Evolutionary conservation across 2,888 invertebrate genomes (phyloP).

Genomic region (Beris chalybata): DNA sequence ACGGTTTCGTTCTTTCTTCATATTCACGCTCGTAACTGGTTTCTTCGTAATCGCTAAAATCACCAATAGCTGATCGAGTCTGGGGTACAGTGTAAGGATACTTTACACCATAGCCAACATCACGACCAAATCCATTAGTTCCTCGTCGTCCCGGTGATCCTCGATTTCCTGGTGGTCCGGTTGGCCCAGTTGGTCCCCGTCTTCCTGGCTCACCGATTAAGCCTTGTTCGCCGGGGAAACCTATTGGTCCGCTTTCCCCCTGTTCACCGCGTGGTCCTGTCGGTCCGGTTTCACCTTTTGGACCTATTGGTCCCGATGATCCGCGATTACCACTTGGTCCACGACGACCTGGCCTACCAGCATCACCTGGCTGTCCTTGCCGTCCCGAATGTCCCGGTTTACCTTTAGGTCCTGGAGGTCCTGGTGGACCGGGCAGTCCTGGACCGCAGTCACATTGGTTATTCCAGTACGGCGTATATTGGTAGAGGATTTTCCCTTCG

Average conservation of each 20-base stretch:
- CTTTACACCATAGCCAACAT: neutral
- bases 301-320: constrained; percentile 57
- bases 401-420: constrained; percentile 70
- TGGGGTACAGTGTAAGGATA: no score
- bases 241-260: constrained; percentile 62
- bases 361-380: constrained; percentile 53
- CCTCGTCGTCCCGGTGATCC: constrained; percentile 60
- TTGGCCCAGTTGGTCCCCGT: constrained; percentile 58
- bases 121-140: neutral
- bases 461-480: neutral
- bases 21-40: neutral
- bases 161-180: constrained; percentile 60
- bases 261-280: constrained; percentile 48
- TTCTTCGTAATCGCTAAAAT: constrained; percentile 1
- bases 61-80: no score
- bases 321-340: constrained; percentile 65
- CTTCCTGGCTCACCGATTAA: constrained; percentile 67
- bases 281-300: constrained; percentile 21
- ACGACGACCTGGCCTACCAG: constrained; percentile 26
- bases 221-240: constrained; percentile 71
- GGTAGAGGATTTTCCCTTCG: neutral
- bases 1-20: neutral
- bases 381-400: constrained; percentile 73
- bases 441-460: constrained; percentile 55
- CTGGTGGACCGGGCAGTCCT: constrained; percentile 61